Conservation (phyloP, 2,888 invertebrate species). For the Orchesellides sinensis region DNA sequence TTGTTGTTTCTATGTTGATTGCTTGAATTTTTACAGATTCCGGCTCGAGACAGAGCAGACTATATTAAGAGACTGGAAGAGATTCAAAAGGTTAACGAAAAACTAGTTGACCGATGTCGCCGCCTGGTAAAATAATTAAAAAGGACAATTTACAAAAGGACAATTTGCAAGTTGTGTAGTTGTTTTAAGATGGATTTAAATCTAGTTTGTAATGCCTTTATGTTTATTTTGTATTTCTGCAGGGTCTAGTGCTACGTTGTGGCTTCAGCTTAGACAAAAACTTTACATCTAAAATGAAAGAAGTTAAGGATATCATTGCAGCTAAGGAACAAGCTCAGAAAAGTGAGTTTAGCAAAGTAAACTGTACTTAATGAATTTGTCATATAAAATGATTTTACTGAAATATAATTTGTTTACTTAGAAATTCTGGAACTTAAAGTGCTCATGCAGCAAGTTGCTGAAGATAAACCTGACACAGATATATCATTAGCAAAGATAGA, state of each 20-base stretch:
- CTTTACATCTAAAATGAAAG: constrained; percentile 50
- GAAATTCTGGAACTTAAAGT: constrained; percentile 59
- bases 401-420: constrained; percentile 3
- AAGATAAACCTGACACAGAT: constrained; percentile 25
- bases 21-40: neutral
- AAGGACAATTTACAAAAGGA: neutral
- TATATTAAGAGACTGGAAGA: constrained; percentile 53
- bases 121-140: constrained; percentile 42
- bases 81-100: constrained; percentile 56
- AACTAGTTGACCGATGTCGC: constrained; percentile 51
- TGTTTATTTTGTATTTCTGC: neutral
- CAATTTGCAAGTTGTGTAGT: neutral
- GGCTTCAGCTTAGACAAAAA: constrained; percentile 52
- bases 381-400: neutral
- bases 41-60: constrained; percentile 23
- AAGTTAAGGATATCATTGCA: constrained; percentile 54
- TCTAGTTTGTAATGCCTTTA: neutral
- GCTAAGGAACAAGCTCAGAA: constrained; percentile 52
- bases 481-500: constrained; percentile 58
- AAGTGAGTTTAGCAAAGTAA: constrained; percentile 24
- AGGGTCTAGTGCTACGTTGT: constrained; percentile 49
- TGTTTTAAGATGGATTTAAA: neutral
- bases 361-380: neutral
- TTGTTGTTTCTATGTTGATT: neutral
- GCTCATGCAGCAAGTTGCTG: constrained; percentile 42